Base-by-base conservation (phyloP, 2,888 invertebrate genomes). In the Nomada hirtipes region DNA sequence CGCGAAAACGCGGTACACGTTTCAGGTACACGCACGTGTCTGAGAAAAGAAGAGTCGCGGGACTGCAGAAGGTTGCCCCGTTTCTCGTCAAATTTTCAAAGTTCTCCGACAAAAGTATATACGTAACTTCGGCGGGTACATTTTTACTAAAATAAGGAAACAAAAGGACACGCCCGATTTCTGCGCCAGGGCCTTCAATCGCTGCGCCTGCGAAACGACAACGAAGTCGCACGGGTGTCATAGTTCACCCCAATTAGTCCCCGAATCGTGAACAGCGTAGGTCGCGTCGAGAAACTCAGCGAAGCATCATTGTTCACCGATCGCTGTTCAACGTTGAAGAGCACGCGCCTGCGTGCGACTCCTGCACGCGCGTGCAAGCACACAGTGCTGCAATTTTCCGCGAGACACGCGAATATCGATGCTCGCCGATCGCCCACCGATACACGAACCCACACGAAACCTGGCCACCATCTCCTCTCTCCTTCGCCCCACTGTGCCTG, bases 21-120 rank as follows among this genome's bases (percentile, higher is more conserved):
- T 50, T 57, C 50, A 57, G 50, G 29, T 52, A 20, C 26, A 59
- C 65, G 59, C 76, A 77, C 77, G 76, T 76, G 77, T 59, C 29
- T 11, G 10, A 2, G 23, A 18, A 10, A 42, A 20, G 36, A 53
- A 52, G 18, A 42, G 44, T 44, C 18, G n/a, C 2, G 4, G 2
- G 4, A n/a, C 7, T 7, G 36, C 36, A 0, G 36, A 36, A 36
- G 36, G 36, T 36, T 7, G 36, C 7, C 36, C 36, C 4, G 7
- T 36, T 0, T 36, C 36, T 4, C 36, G 4, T 4, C 29, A 4
- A 29, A 29, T 29, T 29, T 29, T 3, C 4, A 29, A 29, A 29
- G 29, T 0, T 29, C 4, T 3, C 4, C 29, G 29, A 29, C 29
- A 0, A 29, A 29, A 0, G 4, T 7, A 7, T 36, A 36, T 1